Evolutionary conservation across 2,888 invertebrate species (phyloP).

Genomic region (Physocephala rufipes): DNA sequence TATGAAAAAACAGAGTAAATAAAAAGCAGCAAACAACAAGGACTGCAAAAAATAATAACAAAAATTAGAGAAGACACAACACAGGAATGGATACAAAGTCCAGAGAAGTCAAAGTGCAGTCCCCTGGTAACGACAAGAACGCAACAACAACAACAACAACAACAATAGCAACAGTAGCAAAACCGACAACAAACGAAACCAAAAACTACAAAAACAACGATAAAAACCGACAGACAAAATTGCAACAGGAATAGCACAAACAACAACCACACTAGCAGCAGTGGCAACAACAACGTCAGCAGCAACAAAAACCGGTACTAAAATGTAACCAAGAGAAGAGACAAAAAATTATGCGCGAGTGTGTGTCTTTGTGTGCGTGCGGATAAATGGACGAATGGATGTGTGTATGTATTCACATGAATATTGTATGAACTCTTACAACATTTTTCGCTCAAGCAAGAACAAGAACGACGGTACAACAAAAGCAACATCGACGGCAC

Average conservation of each 20-base stretch:
- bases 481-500: no score
- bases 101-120: conserved; percentile 17
- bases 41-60: neutral
- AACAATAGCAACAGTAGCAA: neutral
- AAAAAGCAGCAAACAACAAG: neutral
- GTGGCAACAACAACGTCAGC: no score
- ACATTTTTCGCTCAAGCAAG: conserved; percentile 24
- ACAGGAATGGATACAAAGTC: conserved; percentile 5
- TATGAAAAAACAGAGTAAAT: neutral
- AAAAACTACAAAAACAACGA: neutral
- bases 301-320: no score
- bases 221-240: no score
- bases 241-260: neutral
- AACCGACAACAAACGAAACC: neutral
- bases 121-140: neutral
- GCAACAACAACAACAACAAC: neutral
- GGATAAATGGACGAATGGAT: no score
- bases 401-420: no score
- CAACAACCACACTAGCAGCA: no score
- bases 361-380: no score
- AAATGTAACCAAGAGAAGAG: no score
- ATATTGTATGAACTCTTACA: no score
- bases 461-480: neutral
- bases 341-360: no score
- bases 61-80: neutral